These are phyloP conservation scores for Lates calcarifer DNA, from an alignment of 2,113 vertebrate species.

Conservation along the genomic window DNA sequence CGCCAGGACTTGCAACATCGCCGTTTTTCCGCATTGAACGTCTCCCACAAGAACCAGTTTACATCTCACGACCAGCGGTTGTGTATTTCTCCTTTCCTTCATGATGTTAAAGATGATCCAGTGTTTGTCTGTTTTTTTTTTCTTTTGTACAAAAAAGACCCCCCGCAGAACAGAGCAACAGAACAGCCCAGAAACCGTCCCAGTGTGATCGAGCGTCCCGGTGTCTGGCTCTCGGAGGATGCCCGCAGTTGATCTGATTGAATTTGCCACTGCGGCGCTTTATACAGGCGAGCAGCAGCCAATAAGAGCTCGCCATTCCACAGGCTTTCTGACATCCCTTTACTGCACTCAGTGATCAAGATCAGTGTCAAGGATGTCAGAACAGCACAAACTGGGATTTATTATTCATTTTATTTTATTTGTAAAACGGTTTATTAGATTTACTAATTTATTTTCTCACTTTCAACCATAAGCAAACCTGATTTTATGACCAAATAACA, in stretches of 20 bases:
- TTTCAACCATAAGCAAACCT: not conserved
- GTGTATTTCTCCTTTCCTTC: conserved; percentile 92
- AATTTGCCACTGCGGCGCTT: conserved; percentile 77
- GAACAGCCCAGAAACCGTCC: conserved; percentile 27
- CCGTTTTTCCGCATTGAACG: conserved; percentile 97
- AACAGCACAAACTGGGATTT: not conserved
- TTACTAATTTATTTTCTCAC: not conserved
- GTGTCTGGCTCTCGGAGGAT: conserved; percentile 27
- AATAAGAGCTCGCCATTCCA: conserved; percentile 74
- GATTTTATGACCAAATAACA: not conserved
- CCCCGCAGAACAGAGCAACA: not conserved
- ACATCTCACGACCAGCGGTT: conserved; percentile 93
- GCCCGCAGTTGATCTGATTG: conserved; percentile 80
- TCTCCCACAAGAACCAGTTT: conserved; percentile 96
- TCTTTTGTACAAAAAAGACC: conserved; percentile 12
- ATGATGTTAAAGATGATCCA: conserved; percentile 75
- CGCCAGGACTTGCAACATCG: conserved; percentile 96
- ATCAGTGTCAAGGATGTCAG: not conserved
- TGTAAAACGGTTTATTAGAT: too few relatives aligned
- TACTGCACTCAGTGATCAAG: conserved; percentile 24
- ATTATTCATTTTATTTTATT: too few relatives aligned
- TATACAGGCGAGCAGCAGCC: conserved; percentile 79
- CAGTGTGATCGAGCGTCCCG: conserved; percentile 4
- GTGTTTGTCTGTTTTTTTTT: not conserved
- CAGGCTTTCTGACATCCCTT: conserved; percentile 49